Evolutionary conservation across 2,113 vertebrate genomes (phyloP), one percentile per base, ranked within the genome.

Genomic region (Nothoprocta pentlandii): DNA sequence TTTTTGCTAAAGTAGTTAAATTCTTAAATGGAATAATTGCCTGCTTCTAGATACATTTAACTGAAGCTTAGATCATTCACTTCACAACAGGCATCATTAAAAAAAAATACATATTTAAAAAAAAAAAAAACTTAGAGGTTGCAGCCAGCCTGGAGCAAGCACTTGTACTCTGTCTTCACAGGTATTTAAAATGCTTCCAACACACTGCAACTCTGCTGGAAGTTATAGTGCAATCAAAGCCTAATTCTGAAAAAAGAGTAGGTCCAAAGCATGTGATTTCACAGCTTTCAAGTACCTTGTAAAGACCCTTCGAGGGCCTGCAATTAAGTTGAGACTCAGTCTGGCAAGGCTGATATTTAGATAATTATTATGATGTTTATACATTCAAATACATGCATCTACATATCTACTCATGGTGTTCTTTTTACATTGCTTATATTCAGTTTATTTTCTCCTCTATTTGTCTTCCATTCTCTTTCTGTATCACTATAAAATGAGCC

Each of bases 51-150:
- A 7, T 85, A 17, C 21, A 9, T 19, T 87, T 74, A 87, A 22
- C 41, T 25, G 6, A 9, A 71, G 2, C 28, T 71, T 39, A 69
- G 21, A 77, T 51, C 14, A 8, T 32, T 80, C 2, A 0, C 64
- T 74, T 9, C 9, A 44, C 23, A 74, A n/a, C 28, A 49, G 7
- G 4, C 8, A n/a, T 4, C 12, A 39, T 30, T 59, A 42, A 74
- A 91, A 56, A 70, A 23, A 3, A 5, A 17, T 39, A 39, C 36
- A 39, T 39, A 39, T 39, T 4, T 15, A 54, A 94, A 54, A 59
- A 89, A 61, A 46, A 0, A 0, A 44, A 21, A 10, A 44, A 44
- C 63, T 39, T 47, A 12, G 9, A 28, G 36, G 19, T 30, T 85
- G 8, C 58, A 90, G 4, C 23, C 23, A 85, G 28, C 46, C 89